phyloP scores from a whole-genome alignment of 2,888 invertebrate species.

The Entomobrya multifasciata region DNA sequence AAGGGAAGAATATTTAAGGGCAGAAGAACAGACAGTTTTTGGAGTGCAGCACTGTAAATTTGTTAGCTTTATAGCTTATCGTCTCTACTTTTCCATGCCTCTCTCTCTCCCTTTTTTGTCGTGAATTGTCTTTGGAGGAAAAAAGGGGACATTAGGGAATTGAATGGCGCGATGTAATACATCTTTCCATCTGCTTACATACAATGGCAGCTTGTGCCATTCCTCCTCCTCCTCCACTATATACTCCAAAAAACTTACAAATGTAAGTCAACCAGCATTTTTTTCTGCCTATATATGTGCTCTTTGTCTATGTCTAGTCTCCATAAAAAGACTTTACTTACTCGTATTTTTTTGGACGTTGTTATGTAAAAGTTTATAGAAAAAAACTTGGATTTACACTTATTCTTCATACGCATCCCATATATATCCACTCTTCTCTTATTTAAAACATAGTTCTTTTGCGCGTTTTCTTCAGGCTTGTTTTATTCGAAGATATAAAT shows the following conservation, averaged over 20 bases:
- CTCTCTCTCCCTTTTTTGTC: neutral
- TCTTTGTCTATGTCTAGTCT: constrained; percentile 16
- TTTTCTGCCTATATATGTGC: constrained; percentile 21
- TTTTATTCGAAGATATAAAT: constrained; percentile 44
- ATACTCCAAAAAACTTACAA: too few relatives aligned
- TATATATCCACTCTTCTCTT: neutral
- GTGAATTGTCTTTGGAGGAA: constrained; percentile 44
- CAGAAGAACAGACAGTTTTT: too few relatives aligned
- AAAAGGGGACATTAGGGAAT: constrained; percentile 51
- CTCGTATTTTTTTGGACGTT: constrained; percentile 37
- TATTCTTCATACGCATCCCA: constrained; percentile 44
- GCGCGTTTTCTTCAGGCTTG: too few relatives aligned
- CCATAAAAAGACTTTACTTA: constrained; percentile 22
- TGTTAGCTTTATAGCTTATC: neutral
- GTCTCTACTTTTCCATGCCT: neutral
- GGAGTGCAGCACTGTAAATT: neutral
- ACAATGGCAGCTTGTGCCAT: constrained; percentile 29
- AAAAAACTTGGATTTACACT: constrained; percentile 40
- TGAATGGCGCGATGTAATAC: constrained; percentile 47
- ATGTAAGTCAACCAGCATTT: too few relatives aligned
- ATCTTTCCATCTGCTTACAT: constrained; percentile 54
- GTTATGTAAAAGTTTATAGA: constrained; percentile 25
- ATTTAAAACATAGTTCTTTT: too few relatives aligned
- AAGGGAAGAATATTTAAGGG: neutral
- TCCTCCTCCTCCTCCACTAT: too few relatives aligned